Evolutionary conservation across 2,888 invertebrate species (phyloP).

Genomic region (Sinohyriopsis cumingii): DNA sequence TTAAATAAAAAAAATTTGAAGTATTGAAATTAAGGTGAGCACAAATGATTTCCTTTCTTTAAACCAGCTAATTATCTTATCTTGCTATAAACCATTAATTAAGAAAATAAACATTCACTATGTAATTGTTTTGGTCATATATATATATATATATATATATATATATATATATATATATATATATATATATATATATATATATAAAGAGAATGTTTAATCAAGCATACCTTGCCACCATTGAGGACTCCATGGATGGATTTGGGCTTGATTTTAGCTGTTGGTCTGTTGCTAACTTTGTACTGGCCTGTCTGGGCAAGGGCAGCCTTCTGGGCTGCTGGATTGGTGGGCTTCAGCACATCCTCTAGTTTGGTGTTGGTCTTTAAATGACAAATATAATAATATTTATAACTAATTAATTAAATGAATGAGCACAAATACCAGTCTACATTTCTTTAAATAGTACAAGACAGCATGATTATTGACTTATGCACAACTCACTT

Average conservation of each 20-base stretch:
- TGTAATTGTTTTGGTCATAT: too few relatives aligned
- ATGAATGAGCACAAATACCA: background rate
- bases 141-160: too few relatives aligned
- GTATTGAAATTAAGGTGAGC: too few relatives aligned
- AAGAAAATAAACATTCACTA: too few relatives aligned
- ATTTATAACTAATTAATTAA: too few relatives aligned
- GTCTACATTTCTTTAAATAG: background rate
- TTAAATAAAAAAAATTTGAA: too few relatives aligned
- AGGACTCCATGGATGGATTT: conserved; percentile 70
- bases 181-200: too few relatives aligned
- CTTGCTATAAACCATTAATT: too few relatives aligned
- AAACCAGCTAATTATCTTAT: too few relatives aligned
- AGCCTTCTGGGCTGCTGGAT: conserved; percentile 79
- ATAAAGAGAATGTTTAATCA: too few relatives aligned
- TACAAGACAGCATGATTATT: background rate
- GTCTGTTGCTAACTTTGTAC: conserved; percentile 78
- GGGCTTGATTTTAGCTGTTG: conserved; percentile 77
- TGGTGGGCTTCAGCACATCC: conserved; percentile 78
- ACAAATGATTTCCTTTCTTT: too few relatives aligned
- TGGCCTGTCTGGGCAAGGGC: conserved; percentile 66
- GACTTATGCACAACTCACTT: background rate
- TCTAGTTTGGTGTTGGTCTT: conserved; percentile 77
- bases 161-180: too few relatives aligned
- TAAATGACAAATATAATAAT: conserved; percentile 6
- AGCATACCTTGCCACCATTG: conserved; percentile 72